Evolutionary conservation across 2,888 invertebrate genomes (phyloP), one percentile per base, ranked within the genome.

Genomic region (Pyrochroa serraticornis): DNA sequence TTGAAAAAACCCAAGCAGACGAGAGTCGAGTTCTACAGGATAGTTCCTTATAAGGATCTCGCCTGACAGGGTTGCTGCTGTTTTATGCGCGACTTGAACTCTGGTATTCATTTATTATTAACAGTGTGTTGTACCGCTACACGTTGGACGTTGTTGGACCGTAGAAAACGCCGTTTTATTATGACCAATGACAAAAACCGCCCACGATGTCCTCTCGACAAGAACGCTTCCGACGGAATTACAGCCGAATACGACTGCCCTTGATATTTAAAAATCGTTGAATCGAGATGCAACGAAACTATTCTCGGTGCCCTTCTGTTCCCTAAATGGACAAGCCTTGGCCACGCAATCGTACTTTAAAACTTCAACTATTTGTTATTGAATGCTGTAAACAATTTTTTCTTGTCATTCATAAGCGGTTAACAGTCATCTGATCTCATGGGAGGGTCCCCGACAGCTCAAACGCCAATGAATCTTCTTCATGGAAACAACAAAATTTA

Each of bases 41-140:
- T 65, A 62, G 64, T 60, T 44, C 68, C 66, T 63, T 68, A 67
- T 67, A 68, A 61, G 68, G 68, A 67, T 48, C 64, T 64, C 51
- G 57, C 62, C 59, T 58, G 64, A 68, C 65, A 56, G 68, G 67
- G 66, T 65, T 56, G 63, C 60, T 66, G 64, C 61, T 58, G 64
- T 65, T 64, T 65, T 63, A 68, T 64, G 61, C 60, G 64, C 50
- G 57, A 61, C 61, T 65, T 67, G 68, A 68, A 68, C 67, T 64
- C 64, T 67, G 65, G 61, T 68, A 66, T 65, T 65, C 65, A 58
- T 63, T 54, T 62, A 63, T 56, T 51, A 42, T 50, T 59, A 58
- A 41, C 60, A 36, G 43, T 46, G 64, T 65, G 62, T 58, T 63
- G 51, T 67, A 63, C 63, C 62, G 64, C 64, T 62, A 65, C 30